Percentiles rank a stretch among this genome's conserved stretches.
phyloP scores from a whole-genome alignment of 2,888 invertebrate genomes.

The Caenorhabditis doughertyi region DNA sequence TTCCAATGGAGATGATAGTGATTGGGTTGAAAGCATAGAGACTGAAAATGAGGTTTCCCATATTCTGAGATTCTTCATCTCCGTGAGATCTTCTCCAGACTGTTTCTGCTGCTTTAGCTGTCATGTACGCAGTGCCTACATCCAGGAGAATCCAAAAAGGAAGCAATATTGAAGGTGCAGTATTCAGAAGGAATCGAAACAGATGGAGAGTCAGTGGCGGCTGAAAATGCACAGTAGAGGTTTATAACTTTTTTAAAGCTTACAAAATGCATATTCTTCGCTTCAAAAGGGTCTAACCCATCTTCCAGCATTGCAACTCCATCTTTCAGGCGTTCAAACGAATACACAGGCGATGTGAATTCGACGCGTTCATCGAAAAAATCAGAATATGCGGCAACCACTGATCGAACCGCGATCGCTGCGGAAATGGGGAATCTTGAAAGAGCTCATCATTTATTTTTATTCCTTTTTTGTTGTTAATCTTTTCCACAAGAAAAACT shows the following conservation, averaged over 20 bases:
- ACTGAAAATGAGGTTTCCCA: conserved; percentile 63
- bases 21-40: conserved; percentile 80
- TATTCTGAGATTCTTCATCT: background rate
- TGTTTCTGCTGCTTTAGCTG: conserved; percentile 14
- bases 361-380: conserved; percentile 54
- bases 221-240: conserved; percentile 41
- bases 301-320: conserved; percentile 61
- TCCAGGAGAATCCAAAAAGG: conserved; percentile 51
- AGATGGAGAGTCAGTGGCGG: conserved; percentile 29
- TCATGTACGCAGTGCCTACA: conserved; percentile 37
- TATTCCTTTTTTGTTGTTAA: background rate
- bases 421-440: conserved; percentile 42
- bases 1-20: conserved; percentile 74
- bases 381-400: conserved; percentile 21
- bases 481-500: too few species aligned
- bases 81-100: conserved; percentile 17
- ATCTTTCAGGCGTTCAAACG: conserved; percentile 56
- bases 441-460: background rate
- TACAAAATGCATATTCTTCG: conserved; percentile 56
- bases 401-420: conserved; percentile 42
- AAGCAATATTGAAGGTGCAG: background rate
- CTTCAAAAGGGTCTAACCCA: conserved; percentile 56
- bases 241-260: conserved; percentile 6
- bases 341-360: conserved; percentile 48
- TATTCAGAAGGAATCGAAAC: conserved; percentile 35